Percentiles rank a stretch among this genome's conserved stretches.
Conservation (phyloP, 2,888 invertebrate species). For the Apotomis capreana region DNA sequence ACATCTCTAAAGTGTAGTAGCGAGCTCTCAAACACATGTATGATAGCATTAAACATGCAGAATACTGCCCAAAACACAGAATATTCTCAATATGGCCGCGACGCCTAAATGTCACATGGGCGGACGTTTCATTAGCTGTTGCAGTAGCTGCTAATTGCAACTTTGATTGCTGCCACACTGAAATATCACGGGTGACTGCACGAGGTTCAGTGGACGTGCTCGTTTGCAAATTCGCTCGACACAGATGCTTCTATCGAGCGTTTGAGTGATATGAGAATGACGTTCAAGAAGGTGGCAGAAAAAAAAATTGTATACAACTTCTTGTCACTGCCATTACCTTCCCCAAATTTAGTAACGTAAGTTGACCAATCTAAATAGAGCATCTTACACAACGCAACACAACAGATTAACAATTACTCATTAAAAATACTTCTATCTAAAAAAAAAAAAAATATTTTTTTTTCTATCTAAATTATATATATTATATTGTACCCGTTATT, state of each 20-base stretch:
- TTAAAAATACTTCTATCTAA: too few relatives aligned
- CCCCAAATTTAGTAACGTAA: too few relatives aligned
- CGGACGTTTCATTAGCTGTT: slow-evolving; percentile 79
- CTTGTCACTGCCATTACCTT: too few relatives aligned
- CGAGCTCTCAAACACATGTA: too few relatives aligned
- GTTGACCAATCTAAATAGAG: too few relatives aligned
- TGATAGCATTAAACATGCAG: too few relatives aligned
- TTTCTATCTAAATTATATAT: too few relatives aligned
- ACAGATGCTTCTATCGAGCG: slow-evolving; percentile 36
- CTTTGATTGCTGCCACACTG: slow-evolving; percentile 72
- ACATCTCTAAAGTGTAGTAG: too few relatives aligned
- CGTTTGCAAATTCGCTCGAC: slow-evolving; percentile 22
- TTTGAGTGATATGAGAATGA: slow-evolving; percentile 20
- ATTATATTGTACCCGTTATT: too few relatives aligned
- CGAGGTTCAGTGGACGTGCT: slow-evolving; percentile 28
- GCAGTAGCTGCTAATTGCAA: slow-evolving; percentile 80
- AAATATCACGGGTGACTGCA: slow-evolving; percentile 56
- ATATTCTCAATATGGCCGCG: slow-evolving; percentile 37
- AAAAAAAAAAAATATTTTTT: too few relatives aligned
- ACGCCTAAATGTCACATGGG: slow-evolving; percentile 69
- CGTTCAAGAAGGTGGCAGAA: slow-evolving; percentile 8
- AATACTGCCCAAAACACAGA: background rate
- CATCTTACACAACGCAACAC: too few relatives aligned
- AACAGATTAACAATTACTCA: too few relatives aligned
- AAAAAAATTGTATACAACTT: background rate